Evolutionary conservation across 2,888 invertebrate genomes (phyloP).

Genomic region (Lasioglossum malachurum): DNA sequence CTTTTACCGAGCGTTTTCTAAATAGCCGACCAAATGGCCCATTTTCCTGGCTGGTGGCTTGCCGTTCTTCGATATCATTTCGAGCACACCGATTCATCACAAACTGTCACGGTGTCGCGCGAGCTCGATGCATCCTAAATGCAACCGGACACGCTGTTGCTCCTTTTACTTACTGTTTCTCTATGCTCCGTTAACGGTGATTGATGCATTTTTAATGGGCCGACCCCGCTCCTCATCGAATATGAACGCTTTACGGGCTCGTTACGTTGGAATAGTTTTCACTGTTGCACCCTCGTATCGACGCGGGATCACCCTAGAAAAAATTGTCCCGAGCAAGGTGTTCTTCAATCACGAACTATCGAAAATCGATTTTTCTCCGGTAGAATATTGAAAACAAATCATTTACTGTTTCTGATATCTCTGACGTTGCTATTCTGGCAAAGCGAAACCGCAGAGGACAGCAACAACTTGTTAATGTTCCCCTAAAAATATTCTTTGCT

Average conservation of each 20-base stretch:
- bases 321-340: neutral
- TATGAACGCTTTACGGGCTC: slow-evolving; percentile 47
- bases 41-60: slow-evolving; percentile 45
- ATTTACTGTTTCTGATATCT: neutral
- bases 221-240: slow-evolving; percentile 38
- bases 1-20: slow-evolving; percentile 41
- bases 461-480: no score
- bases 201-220: slow-evolving; percentile 55
- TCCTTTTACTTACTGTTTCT: slow-evolving; percentile 55
- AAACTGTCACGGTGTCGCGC: slow-evolving; percentile 55
- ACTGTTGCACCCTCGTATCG: neutral
- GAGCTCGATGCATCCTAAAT: slow-evolving; percentile 58
- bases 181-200: slow-evolving; percentile 52
- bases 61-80: slow-evolving; percentile 48
- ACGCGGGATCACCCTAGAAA: neutral
- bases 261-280: slow-evolving; percentile 32
- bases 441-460: neutral
- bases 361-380: neutral
- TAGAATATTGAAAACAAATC: neutral
- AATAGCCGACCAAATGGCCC: slow-evolving; percentile 55
- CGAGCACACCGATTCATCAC: slow-evolving; percentile 66
- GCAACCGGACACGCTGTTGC: slow-evolving; percentile 54
- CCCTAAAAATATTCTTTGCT: no score
- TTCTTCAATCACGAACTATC: neutral
- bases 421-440: neutral